Evolutionary conservation across 2,888 invertebrate genomes (phyloP).

Genomic region (Tenthredo mesomela): DNA sequence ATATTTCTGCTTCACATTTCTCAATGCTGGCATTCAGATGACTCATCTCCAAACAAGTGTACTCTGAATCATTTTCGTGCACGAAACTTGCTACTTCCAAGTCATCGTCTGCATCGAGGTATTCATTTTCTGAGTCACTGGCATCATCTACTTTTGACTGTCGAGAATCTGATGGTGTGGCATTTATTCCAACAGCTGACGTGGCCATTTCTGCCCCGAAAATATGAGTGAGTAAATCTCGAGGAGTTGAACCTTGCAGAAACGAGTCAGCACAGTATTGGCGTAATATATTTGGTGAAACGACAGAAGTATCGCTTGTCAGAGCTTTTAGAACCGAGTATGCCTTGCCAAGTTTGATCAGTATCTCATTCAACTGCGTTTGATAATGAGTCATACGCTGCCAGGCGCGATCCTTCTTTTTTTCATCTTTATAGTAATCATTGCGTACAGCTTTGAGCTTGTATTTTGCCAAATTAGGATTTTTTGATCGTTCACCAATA

Average conservation of each 20-base stretch:
- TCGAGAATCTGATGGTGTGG: conserved; percentile 22
- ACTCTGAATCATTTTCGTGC: background rate
- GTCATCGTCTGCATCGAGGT: conserved; percentile 69
- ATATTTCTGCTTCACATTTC: conserved; percentile 61
- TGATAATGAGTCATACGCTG: conserved; percentile 51
- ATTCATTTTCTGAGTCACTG: conserved; percentile 60
- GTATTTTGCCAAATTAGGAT: conserved; percentile 79
- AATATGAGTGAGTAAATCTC: background rate
- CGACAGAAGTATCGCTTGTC: conserved; percentile 14
- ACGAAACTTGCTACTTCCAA: conserved; percentile 65
- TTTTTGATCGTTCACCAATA: conserved; percentile 86
- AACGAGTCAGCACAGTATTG: conserved; percentile 9
- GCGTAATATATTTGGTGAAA: conserved; percentile 27
- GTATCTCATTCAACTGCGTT: conserved; percentile 77
- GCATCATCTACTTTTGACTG: conserved; percentile 64
- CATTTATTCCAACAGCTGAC: conserved; percentile 23
- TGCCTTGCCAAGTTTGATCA: conserved; percentile 69
- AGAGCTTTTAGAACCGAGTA: conserved; percentile 20
- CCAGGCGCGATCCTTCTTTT: conserved; percentile 75
- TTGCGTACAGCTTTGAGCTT: conserved; percentile 78
- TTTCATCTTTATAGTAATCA: conserved; percentile 74
- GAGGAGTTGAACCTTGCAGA: background rate
- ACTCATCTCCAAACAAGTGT: conserved; percentile 25
- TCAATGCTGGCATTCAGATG: conserved; percentile 65
- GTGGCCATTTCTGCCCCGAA: background rate